Base-by-base conservation (phyloP, 53 echinoderm and acorn worm genomes). In the Pentamera pediparva region DNA sequence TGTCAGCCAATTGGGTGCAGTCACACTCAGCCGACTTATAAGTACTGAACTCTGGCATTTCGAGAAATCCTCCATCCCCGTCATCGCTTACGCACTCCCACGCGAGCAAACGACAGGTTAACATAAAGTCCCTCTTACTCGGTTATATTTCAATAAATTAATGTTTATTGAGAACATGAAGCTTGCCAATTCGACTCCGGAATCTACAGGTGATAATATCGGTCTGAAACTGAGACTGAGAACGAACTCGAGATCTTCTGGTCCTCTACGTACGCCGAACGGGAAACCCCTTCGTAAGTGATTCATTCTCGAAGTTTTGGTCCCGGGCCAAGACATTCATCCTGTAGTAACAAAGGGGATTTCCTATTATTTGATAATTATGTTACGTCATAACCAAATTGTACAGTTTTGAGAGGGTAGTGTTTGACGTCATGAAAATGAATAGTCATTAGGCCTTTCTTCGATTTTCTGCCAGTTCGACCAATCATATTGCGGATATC, bases 301-400 rank as follows among this genome's bases (percentile, higher is more conserved):
- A 67, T 30, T 65, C 67, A 65, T 43, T 26, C 54, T 19, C n/a
- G 5, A 43, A 15, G 7, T 45, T 39, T 67, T 67, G 67, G 67
- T 41, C 67, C 30, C 40, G 43, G 67, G 67, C 67, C 67, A 67
- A 67, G 28, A 43, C 24, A 39, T 28, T 20, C 38, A 21, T 28
- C 45, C n/a, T 10, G 6, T 7, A 12, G 45, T 11, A 41, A 67
- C 67, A 67, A 67, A 43, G 67, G 67, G 67, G 41, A 67, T 67
- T 67, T 67, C 67, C 67, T 67, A 17, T 27, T 31, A 40, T 67
- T 67, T 67, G 45, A 24, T 45, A 67, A 43, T 67, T 45, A 67
- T n/a, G 19, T 37, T 15, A 24, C 24, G 40, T 18, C 61, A 6
- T 61, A 29, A 6, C 17, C 22, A 28, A n/a, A 5, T 27, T 28